Conservation (phyloP, 1,140 invertebrate genomes). For the Zaprionus davidi region DNA sequence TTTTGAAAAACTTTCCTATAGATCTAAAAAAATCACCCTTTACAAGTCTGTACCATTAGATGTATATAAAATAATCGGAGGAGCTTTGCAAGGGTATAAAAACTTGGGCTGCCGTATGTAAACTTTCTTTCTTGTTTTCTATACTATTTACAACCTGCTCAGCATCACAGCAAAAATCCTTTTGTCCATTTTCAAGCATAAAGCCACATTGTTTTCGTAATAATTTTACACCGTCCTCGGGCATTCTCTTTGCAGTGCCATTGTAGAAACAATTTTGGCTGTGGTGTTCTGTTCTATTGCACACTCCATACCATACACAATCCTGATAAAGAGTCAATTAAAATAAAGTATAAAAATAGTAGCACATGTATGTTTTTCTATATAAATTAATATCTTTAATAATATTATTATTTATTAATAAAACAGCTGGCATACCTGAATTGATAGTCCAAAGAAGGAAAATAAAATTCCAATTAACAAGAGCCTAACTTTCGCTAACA, state of each 20-base stretch:
- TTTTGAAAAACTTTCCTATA: too few relatives aligned
- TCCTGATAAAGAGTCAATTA: conserved; percentile 66
- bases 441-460: not conserved
- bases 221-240: conserved; percentile 84
- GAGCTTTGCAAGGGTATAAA: too few relatives aligned
- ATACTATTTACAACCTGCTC: conserved; percentile 57
- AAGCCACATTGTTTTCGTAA: conserved; percentile 89
- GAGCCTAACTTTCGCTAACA: not conserved
- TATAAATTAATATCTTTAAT: not conserved
- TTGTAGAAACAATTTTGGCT: conserved; percentile 89
- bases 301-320: conserved; percentile 92
- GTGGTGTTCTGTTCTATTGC: conserved; percentile 86
- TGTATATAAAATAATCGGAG: conserved; percentile 82
- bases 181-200: conserved; percentile 85
- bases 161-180: conserved; percentile 89
- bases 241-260: conserved; percentile 88
- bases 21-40: too few relatives aligned
- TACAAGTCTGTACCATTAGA: conserved; percentile 56
- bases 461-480: not conserved
- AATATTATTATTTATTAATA: not conserved
- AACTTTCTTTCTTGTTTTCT: conserved; percentile 80
- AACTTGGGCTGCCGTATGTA: too few relatives aligned
- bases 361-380: not conserved
- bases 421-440: not conserved
- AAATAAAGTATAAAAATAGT: not conserved